A percentile compares a stretch with the other conserved stretches of the same genome.
phyloP scores from a whole-genome alignment of 2,797 vertebrate genomes.

The Tiaroga cobitis region DNA sequence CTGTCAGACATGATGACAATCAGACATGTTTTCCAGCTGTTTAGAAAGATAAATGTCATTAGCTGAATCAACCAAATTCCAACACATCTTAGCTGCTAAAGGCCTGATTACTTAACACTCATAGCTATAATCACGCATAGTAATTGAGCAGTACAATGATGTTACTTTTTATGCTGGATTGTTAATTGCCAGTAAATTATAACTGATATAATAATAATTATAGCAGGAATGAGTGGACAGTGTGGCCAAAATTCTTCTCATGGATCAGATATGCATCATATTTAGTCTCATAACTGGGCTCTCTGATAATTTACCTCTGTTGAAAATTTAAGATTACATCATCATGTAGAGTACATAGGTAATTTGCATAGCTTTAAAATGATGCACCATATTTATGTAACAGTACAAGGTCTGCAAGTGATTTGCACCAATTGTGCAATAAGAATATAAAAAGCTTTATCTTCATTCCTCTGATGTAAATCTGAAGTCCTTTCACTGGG shows the following conservation, averaged over 20 bases:
- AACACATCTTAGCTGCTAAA: neutral
- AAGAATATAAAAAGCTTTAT: conserved; percentile 28
- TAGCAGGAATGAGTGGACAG: neutral
- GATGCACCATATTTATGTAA: conserved; percentile 30
- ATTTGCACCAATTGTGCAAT: conserved; percentile 22
- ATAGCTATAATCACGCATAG: neutral
- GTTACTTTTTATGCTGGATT: neutral
- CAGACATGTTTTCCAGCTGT: neutral
- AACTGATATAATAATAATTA: neutral
- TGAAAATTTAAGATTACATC: neutral
- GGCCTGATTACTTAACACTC: neutral
- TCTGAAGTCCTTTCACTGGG: neutral
- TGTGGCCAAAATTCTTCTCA: neutral
- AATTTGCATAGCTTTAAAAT: neutral
- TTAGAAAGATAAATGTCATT: neutral
- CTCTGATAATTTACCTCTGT: neutral
- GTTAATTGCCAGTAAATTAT: neutral
- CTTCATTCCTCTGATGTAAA: conserved; percentile 8
- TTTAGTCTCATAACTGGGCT: neutral
- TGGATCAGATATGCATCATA: neutral
- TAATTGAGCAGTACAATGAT: neutral
- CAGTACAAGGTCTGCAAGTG: conserved; percentile 35
- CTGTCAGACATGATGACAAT: neutral
- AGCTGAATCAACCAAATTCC: neutral
- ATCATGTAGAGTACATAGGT: neutral